Conservation (phyloP, 2,888 invertebrate species). For the Drymonia ruficornis region DNA sequence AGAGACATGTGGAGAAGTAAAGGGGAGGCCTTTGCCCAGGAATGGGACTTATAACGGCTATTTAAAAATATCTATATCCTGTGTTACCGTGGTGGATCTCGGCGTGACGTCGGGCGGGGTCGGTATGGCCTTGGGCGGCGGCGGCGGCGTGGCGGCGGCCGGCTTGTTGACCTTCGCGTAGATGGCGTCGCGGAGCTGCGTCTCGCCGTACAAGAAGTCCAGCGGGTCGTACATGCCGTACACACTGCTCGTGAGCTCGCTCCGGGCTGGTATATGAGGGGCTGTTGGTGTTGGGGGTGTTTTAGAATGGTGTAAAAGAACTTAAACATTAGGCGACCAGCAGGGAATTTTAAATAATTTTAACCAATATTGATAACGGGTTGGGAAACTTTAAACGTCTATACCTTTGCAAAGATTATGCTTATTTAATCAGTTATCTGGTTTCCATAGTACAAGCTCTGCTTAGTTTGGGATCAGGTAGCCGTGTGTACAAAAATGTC, state of each 20-base stretch:
- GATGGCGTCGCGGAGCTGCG: constrained; percentile 74
- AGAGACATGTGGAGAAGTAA: too few species aligned
- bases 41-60: too few species aligned
- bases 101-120: constrained; percentile 65
- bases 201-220: constrained; percentile 80
- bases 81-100: constrained; percentile 68
- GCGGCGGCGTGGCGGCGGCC: constrained; percentile 70
- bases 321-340: neutral
- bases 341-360: too few species aligned
- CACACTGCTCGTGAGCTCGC: constrained; percentile 75
- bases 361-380: too few species aligned
- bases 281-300: constrained; percentile 7
- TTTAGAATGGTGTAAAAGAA: neutral
- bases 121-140: constrained; percentile 76
- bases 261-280: constrained; percentile 68
- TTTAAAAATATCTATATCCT: too few species aligned
- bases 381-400: too few species aligned
- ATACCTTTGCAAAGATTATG: too few species aligned
- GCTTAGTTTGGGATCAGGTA: too few species aligned
- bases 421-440: too few species aligned
- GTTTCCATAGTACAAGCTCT: too few species aligned
- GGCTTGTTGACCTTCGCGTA: constrained; percentile 74
- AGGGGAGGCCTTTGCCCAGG: too few species aligned
- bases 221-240: constrained; percentile 81
- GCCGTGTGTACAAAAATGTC: too few species aligned